phyloP scores from a whole-genome alignment of 2,797 vertebrate species.

The Cichlasoma orientale region DNA sequence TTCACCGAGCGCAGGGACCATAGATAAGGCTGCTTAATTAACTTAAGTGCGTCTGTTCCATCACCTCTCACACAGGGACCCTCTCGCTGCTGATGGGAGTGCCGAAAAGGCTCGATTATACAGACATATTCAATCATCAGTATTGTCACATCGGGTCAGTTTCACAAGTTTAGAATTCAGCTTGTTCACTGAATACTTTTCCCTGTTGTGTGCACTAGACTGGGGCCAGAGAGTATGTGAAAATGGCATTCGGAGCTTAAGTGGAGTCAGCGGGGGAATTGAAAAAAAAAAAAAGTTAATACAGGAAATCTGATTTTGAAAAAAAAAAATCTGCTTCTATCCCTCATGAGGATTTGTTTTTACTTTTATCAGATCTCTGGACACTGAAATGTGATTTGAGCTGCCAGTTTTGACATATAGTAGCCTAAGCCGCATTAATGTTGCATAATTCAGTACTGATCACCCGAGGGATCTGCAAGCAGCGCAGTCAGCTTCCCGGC shows the following conservation, averaged over 20 bases:
- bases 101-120: constrained; percentile 58
- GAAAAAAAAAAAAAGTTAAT: constrained; percentile 1
- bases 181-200: constrained; percentile 30
- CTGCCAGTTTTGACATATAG: neutral
- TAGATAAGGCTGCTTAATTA: constrained; percentile 80
- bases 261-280: neutral
- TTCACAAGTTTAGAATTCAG: constrained; percentile 61
- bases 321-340: neutral
- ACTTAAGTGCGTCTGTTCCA: constrained; percentile 77
- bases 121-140: constrained; percentile 65
- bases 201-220: neutral
- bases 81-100: constrained; percentile 63
- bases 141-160: constrained; percentile 63
- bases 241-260: constrained; percentile 2
- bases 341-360: constrained; percentile 1
- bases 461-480: neutral
- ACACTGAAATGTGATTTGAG: neutral
- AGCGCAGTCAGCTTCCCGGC: neutral
- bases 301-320: neutral
- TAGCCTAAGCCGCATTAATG: neutral
- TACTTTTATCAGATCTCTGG: constrained; percentile 17
- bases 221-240: neutral
- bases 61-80: constrained; percentile 66
- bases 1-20: constrained; percentile 57
- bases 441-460: constrained; percentile 16